Base-by-base conservation (phyloP, 1,140 invertebrate genomes). In the Cotesia chilonis region DNA sequence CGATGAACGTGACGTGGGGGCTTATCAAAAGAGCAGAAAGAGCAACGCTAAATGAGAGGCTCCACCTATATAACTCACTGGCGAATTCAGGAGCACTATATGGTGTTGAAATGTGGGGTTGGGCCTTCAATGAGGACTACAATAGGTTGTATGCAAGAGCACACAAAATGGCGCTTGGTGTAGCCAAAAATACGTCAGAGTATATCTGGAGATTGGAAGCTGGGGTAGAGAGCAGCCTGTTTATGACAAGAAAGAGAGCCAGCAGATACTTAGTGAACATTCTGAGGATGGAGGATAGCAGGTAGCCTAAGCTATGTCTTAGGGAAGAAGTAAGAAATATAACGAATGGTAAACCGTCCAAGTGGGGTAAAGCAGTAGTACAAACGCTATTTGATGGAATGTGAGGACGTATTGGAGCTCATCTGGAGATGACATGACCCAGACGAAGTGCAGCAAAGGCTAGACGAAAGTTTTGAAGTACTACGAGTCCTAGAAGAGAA, bases 221-320 rank as follows among this genome's bases (percentile, higher is more conserved):
- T n/a, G 55, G 55, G 1, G 55, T 59, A 7, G 17, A 7, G 17
- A 14, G n/a, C 7, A 20, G 6, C 55, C 14, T 20, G 17, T 59
- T 20, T 7, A 59, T 20, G 7, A 38, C 35, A n/a, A 57, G 35
- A 41, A 12, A 28, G n/a, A 36, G 67, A 9, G 54, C 55, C 2
- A 57, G 9, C 4, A 36, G 54, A n/a, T 68, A 59, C 54, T 57
- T 68, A 2, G 5, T 52, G 54, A 28, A 7, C 6, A 54, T 59
- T 12, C 7, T 37, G 9, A 68, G 55, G 9, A 68, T 59, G 35
- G 54, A 20, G 5, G n/a, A 54, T 28, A 20, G n/a, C 6, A 68
- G 35, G 10, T 68, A 55, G 68, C 68, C 68, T 37, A 61, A 70
- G 12, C 47, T 70, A 17, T 47, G 55, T 28, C 38, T 70, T 2